Conservation (phyloP, 2,888 invertebrate genomes). For the Rhagonycha fulva region DNA sequence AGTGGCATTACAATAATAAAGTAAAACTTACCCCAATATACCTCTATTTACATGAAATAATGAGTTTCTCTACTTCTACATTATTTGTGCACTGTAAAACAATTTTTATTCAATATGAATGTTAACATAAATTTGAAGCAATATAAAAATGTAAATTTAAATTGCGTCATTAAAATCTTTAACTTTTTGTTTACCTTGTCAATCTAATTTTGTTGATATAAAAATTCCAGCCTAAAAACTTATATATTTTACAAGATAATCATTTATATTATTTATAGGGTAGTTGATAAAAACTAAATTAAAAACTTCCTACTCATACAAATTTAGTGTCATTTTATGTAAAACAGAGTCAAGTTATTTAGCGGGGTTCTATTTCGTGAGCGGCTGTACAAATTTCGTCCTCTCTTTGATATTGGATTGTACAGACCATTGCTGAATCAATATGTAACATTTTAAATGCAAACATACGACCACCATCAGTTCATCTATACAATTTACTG, state of each 20-base stretch:
- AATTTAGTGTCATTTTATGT: slow-evolving; percentile 26
- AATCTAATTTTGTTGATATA: not conserved
- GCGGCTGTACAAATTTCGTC: slow-evolving; percentile 10
- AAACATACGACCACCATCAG: slow-evolving; percentile 11
- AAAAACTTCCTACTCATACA: slow-evolving; percentile 18
- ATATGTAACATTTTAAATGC: slow-evolving; percentile 18
- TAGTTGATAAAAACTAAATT: slow-evolving; percentile 20
- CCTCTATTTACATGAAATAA: not conserved
- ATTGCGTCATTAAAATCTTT: not conserved
- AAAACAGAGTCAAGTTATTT: slow-evolving; percentile 18
- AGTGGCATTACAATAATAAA: not conserved
- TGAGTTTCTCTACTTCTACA: not conserved
- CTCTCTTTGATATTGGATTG: slow-evolving; percentile 24
- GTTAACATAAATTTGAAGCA: not conserved
- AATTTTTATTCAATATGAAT: not conserved
- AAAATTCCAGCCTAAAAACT: slow-evolving; percentile 2
- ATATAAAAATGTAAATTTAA: not conserved
- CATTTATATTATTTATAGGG: slow-evolving; percentile 22
- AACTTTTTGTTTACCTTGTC: not conserved
- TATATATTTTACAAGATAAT: slow-evolving; percentile 21
- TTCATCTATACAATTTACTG: not conserved
- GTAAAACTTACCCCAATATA: not conserved
- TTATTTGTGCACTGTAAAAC: not conserved
- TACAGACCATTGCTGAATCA: slow-evolving; percentile 13
- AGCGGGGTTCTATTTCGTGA: slow-evolving; percentile 2